Evolutionary conservation across 2,113 vertebrate genomes (phyloP).

Genomic region (Parus major): DNA sequence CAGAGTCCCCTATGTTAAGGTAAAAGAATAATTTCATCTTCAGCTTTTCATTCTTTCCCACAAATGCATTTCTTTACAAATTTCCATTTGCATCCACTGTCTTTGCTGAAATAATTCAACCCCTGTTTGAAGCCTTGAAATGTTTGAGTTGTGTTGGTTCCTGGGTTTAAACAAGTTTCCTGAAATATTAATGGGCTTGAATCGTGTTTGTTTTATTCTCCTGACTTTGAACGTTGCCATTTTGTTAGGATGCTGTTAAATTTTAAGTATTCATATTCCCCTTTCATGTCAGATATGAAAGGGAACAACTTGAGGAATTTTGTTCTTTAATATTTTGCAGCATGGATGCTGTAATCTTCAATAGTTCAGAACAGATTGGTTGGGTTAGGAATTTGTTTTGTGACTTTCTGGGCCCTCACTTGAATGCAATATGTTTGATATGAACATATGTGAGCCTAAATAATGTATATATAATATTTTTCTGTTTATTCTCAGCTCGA

Average conservation of each 20-base stretch:
- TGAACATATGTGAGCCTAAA: not conserved
- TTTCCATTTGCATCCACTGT: not conserved
- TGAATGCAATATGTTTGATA: not conserved
- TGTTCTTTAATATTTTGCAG: not conserved
- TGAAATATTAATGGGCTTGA: slow-evolving; percentile 21
- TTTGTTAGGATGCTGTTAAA: not conserved
- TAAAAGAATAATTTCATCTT: slow-evolving; percentile 32
- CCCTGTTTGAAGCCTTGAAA: not conserved
- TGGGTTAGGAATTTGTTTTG: not conserved
- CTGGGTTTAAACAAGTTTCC: not conserved
- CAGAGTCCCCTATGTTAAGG: slow-evolving; percentile 89
- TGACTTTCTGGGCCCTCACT: not conserved
- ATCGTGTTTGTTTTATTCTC: not conserved
- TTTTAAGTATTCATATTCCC: not conserved
- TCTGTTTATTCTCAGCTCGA: not conserved
- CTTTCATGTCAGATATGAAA: not conserved
- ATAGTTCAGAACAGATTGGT: not conserved
- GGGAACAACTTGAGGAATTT: not conserved
- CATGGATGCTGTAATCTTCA: not conserved
- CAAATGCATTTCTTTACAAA: not conserved
- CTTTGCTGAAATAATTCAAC: not conserved
- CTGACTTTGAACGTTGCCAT: not conserved
- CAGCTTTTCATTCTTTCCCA: not conserved
- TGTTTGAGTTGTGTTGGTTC: not conserved
- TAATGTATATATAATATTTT: not conserved